phyloP scores from a whole-genome alignment of 1,140 invertebrate species.

The Drosophila busckii region DNA sequence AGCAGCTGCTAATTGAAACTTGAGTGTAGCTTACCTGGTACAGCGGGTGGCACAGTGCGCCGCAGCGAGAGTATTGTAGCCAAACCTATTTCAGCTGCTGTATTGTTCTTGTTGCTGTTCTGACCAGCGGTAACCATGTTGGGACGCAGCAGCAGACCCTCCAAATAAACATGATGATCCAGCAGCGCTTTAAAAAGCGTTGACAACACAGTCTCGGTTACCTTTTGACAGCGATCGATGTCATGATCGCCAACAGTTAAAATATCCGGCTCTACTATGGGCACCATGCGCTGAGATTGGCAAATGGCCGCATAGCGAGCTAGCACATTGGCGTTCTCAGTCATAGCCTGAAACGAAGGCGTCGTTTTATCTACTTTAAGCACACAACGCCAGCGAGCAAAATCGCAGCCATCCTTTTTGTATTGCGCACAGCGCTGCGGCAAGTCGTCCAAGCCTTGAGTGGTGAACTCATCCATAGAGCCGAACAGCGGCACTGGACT shows the following conservation, averaged over 20 bases:
- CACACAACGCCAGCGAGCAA: conserved; percentile 99
- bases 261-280: conserved; percentile 97
- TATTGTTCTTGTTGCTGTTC: conserved; percentile 84
- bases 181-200: conserved; percentile 97
- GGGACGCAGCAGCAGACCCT: conserved; percentile 97
- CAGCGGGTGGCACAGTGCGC: conserved; percentile 93
- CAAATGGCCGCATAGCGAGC: conserved; percentile 98
- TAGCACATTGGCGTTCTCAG: conserved; percentile 97
- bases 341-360: conserved; percentile 92
- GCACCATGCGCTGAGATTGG: conserved; percentile 96
- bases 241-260: conserved; percentile 94
- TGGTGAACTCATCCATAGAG: conserved; percentile 95
- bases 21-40: conserved; percentile 89
- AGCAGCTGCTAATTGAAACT: too few relatives aligned
- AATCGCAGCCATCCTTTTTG: conserved; percentile 98
- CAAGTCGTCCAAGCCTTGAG: conserved; percentile 97
- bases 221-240: conserved; percentile 93
- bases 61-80: conserved; percentile 94
- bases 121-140: conserved; percentile 97
- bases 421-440: conserved; percentile 96
- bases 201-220: conserved; percentile 94
- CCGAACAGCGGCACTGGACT: conserved; percentile 93
- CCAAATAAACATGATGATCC: conserved; percentile 97
- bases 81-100: conserved; percentile 86
- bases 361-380: conserved; percentile 95